Percentiles rank a stretch among this genome's conserved stretches.
Conservation (phyloP, 2,797 vertebrate species). For the Lagodon rhomboides region DNA sequence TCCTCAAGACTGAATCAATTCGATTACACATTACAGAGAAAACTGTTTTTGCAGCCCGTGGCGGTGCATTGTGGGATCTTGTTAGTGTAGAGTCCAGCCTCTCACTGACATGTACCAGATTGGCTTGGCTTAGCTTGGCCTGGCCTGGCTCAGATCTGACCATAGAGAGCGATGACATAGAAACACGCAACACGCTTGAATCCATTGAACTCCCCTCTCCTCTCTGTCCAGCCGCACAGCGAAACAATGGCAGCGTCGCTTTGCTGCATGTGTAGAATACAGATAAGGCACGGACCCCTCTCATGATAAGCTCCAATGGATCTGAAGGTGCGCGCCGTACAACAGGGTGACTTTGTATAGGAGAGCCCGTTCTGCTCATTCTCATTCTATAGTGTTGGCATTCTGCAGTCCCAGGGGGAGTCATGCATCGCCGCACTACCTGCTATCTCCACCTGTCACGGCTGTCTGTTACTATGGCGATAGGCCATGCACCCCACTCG, state of each 20-base stretch:
- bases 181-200: slow-evolving; percentile 42
- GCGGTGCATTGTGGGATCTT: slow-evolving; percentile 39
- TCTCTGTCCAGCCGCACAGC: slow-evolving; percentile 31
- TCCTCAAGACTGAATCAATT: slow-evolving; percentile 30
- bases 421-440: slow-evolving; percentile 81
- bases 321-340: not conserved
- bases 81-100: slow-evolving; percentile 37
- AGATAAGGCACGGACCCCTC: slow-evolving; percentile 38
- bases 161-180: slow-evolving; percentile 49
- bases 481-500: slow-evolving; percentile 76
- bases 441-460: slow-evolving; percentile 86
- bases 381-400: slow-evolving; percentile 73
- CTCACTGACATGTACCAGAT: slow-evolving; percentile 61
- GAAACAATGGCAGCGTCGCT: slow-evolving; percentile 56
- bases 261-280: slow-evolving; percentile 47
- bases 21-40: slow-evolving; percentile 10
- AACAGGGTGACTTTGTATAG: slow-evolving; percentile 40
- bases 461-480: slow-evolving; percentile 88
- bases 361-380: slow-evolving; percentile 62
- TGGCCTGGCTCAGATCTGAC: slow-evolving; percentile 31
- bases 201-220: slow-evolving; percentile 16
- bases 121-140: slow-evolving; percentile 17
- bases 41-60: slow-evolving; percentile 21
- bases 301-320: slow-evolving; percentile 16
- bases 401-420: slow-evolving; percentile 74